Percentiles rank a stretch among this genome's conserved stretches.
These are phyloP conservation scores for Spilarctia lutea DNA, from an alignment of 2,888 invertebrate genomes.

Conservation along the genomic window DNA sequence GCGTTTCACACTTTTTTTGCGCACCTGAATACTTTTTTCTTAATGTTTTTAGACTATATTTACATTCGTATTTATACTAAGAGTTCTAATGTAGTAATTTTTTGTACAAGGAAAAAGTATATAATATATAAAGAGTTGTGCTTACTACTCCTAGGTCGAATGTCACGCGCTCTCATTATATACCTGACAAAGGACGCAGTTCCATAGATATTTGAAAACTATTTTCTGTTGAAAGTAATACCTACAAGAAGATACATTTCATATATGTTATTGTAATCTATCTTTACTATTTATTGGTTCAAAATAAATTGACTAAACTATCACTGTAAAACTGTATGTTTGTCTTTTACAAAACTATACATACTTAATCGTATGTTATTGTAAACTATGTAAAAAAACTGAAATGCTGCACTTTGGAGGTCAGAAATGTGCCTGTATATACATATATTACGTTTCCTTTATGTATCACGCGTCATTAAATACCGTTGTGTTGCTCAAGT, in stretches of 20 bases:
- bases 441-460: conserved; percentile 2
- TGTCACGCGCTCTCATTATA: neutral
- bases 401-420: neutral
- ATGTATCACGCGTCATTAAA: conserved; percentile 12
- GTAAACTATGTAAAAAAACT: neutral
- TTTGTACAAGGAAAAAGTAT: neutral
- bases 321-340: neutral
- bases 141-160: neutral
- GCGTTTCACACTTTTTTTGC: neutral
- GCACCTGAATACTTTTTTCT: neutral
- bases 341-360: neutral
- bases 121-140: neutral
- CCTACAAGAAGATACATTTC: too few species aligned
- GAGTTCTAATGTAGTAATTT: neutral
- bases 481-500: conserved; percentile 16
- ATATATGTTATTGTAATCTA: too few species aligned
- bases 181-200: too few species aligned
- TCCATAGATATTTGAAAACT: too few species aligned
- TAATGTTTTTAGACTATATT: neutral
- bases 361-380: neutral
- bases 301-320: neutral
- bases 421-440: neutral
- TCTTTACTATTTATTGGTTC: neutral
- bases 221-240: too few species aligned
- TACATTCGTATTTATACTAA: neutral